phyloP scores from a whole-genome alignment of 2,888 invertebrate genomes.

The Drosophila seclusa region DNA sequence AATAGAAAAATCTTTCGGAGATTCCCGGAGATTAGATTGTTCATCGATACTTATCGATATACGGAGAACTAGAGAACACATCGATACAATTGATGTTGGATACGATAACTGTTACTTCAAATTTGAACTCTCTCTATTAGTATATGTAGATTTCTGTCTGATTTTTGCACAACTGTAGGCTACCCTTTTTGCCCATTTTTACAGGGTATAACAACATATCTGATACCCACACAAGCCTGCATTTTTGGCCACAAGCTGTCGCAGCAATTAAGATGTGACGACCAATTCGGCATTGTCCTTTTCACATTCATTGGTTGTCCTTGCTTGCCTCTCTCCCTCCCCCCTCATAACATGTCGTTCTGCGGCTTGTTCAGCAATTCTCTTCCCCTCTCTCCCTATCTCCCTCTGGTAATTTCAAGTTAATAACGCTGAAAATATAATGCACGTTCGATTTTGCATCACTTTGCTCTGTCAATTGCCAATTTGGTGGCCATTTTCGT shows the following conservation, averaged over 20 bases:
- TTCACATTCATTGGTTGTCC: conserved; percentile 27
- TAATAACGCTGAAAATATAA: conserved; percentile 68
- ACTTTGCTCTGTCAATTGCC: conserved; percentile 43
- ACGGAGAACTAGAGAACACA: neutral
- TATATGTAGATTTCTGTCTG: neutral
- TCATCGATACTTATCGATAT: neutral
- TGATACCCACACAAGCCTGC: neutral
- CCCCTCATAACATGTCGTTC: conserved; percentile 17
- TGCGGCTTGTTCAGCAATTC: conserved; percentile 14
- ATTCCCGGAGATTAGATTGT: neutral
- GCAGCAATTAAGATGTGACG: conserved; percentile 65
- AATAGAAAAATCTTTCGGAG: too few relatives aligned
- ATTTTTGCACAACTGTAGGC: neutral
- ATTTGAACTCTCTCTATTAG: neutral
- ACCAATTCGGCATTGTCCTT: conserved; percentile 28
- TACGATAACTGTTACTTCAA: neutral
- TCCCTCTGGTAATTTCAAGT: conserved; percentile 64
- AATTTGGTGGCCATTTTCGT: conserved; percentile 46
- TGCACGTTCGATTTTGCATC: conserved; percentile 58
- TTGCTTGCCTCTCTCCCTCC: neutral
- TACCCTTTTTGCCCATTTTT: neutral
- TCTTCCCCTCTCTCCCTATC: neutral
- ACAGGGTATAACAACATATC: neutral
- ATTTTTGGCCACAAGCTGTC: conserved; percentile 72
- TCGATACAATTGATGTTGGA: neutral